Evolutionary conservation across 2,888 invertebrate genomes (phyloP), one percentile per base, ranked within the genome.

Genomic region (Xanthia icteritia): DNA sequence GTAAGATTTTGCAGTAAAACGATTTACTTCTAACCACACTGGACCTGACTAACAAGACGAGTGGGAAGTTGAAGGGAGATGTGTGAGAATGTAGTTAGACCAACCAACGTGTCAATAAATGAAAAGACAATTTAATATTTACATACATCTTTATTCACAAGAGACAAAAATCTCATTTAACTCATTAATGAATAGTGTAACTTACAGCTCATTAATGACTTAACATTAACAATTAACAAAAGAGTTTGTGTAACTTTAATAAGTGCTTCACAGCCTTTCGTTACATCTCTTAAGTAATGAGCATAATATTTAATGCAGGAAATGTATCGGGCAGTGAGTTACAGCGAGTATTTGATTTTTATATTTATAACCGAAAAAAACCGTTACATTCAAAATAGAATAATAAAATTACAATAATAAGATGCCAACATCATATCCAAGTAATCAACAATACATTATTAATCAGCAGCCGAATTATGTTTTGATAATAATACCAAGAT

Each of bases 221-320:
- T 82, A 68, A 73, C 54, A 74, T 75, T 76, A 87, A 84, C 65
- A 81, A 81, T 69, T 81, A 87, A 86, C 77, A 79, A 80, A 74
- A 79, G 64, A 82, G 77, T 86, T 86, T 45, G 88, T 86, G 88
- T 85, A 88, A 84, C 81, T 68, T 84, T 86, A 86, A 88, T 82
- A 79, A 76, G 88, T 88, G 88, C 86, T 73, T 86, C 86, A 88
- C 88, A 88, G 88, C 88, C 78, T 89, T 84, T 54, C 77, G 84
- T 88, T 82, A 81, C 83, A 71, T 84, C 77, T 75, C 81, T 73
- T 79, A 74, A 68, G 60, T 78, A 76, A 60, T 68, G 15, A 71
- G n/a, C 51, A 68, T 67, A 48, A 65, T 63, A 77, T 73, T 63
- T 23, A 61, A 77, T 69, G 20, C 63, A 77, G 65, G 61, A 74